Conservation (phyloP, 1,140 invertebrate species). For the Plutomurus gul region DNA sequence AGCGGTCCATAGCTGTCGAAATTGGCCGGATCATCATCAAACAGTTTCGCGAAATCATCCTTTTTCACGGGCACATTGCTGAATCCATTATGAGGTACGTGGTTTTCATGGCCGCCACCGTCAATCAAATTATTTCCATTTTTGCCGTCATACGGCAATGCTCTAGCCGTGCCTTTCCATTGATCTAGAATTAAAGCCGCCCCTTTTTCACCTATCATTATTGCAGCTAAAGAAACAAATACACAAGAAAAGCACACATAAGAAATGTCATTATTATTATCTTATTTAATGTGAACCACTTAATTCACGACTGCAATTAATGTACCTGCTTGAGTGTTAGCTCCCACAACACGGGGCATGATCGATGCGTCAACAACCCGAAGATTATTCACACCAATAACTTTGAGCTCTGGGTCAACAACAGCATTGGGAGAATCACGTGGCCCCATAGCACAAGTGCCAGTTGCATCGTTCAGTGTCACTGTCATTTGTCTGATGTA, state of each 20-base stretch:
- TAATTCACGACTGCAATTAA: no score
- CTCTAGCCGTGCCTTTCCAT: slow-evolving; percentile 55
- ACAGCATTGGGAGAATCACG: slow-evolving; percentile 68
- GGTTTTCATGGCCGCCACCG: not conserved
- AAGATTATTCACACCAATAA: slow-evolving; percentile 69
- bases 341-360: slow-evolving; percentile 73
- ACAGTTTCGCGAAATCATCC: not conserved
- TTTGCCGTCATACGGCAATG: not conserved
- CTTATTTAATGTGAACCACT: no score
- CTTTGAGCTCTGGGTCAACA: slow-evolving; percentile 71
- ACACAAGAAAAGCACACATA: no score
- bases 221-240: no score
- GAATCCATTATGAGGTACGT: not conserved
- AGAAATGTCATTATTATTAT: no score
- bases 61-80: not conserved
- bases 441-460: slow-evolving; percentile 76
- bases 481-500: slow-evolving; percentile 61
- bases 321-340: slow-evolving; percentile 78
- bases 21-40: slow-evolving; percentile 1
- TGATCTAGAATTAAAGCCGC: slow-evolving; percentile 71
- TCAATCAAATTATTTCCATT: not conserved
- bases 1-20: not conserved
- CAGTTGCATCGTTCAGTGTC: slow-evolving; percentile 70
- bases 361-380: slow-evolving; percentile 73
- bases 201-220: slow-evolving; percentile 79